Percentiles rank a stretch among this genome's conserved stretches.
These are phyloP conservation scores for Brachionus manjavacas DNA, from an alignment of 1,140 invertebrate genomes.

Conservation along the genomic window DNA sequence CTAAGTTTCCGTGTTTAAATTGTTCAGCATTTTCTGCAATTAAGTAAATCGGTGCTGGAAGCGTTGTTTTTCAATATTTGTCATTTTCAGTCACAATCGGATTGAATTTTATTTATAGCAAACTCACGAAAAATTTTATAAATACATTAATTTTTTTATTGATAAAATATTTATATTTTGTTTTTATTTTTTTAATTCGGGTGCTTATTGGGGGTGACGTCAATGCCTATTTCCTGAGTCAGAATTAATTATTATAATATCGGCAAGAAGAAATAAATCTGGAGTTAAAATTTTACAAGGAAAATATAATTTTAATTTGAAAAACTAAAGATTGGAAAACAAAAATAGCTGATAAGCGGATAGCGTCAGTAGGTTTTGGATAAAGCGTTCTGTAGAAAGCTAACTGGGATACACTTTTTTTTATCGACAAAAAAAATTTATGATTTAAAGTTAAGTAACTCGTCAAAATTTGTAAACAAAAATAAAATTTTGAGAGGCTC, in stretches of 20 bases:
- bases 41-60: not conserved
- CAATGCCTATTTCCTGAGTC: not conserved
- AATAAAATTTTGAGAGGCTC: not conserved
- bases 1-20: not conserved
- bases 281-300: not conserved
- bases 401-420: not conserved
- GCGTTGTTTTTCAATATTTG: not conserved
- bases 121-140: not conserved
- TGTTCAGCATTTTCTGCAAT: not conserved
- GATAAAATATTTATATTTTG: not conserved
- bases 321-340: not conserved
- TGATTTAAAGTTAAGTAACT: not conserved
- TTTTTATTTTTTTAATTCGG: not conserved
- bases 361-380: not conserved
- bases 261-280: not conserved
- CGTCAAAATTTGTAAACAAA: not conserved
- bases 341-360: not conserved
- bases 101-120: not conserved
- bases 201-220: not conserved
- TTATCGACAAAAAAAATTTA: not conserved
- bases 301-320: not conserved
- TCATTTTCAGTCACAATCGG: not conserved
- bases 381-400: not conserved
- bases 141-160: not conserved
- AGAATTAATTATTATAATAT: not conserved